Percentiles rank a stretch among this genome's conserved stretches.
phyloP scores from a whole-genome alignment of 1,140 invertebrate genomes.

The Fopius arisanus region DNA sequence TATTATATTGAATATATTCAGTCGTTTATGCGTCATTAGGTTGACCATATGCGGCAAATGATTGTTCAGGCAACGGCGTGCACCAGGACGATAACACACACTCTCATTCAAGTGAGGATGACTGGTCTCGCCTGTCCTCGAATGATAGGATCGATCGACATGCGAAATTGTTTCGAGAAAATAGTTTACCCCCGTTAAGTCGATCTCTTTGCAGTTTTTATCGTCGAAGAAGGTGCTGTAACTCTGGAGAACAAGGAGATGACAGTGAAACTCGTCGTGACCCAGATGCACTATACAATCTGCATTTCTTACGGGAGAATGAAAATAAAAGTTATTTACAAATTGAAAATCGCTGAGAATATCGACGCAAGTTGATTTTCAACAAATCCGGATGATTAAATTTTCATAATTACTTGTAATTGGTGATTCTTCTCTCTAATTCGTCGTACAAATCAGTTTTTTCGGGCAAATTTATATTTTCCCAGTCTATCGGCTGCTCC shows the following conservation, averaged over 20 bases:
- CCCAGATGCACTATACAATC: slow-evolving; percentile 68
- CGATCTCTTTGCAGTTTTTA: slow-evolving; percentile 62
- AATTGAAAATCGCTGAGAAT: not conserved
- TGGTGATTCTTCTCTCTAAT: slow-evolving; percentile 65
- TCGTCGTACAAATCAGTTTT: slow-evolving; percentile 69
- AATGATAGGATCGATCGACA: not conserved
- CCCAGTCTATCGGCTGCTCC: slow-evolving; percentile 65
- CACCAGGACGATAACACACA: not conserved
- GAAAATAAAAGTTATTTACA: slow-evolving; percentile 7
- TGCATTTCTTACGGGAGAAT: slow-evolving; percentile 64
- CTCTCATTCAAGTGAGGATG: not conserved
- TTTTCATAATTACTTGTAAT: slow-evolving; percentile 62
- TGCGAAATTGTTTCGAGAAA: not conserved
- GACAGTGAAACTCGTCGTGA: slow-evolving; percentile 68
- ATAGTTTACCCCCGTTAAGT: slow-evolving; percentile 63
- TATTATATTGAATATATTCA: not conserved
- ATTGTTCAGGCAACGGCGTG: not conserved
- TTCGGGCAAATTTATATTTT: slow-evolving; percentile 63
- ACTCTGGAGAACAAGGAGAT: slow-evolving; percentile 69
- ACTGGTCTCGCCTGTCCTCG: not conserved
- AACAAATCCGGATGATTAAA: not conserved
- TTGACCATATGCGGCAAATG: not conserved
- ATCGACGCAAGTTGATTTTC: too few relatives aligned
- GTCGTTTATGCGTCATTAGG: not conserved
- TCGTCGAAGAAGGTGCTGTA: slow-evolving; percentile 69